Conservation (phyloP, 1,140 invertebrate species). For the Tetranychus urticae region DNA sequence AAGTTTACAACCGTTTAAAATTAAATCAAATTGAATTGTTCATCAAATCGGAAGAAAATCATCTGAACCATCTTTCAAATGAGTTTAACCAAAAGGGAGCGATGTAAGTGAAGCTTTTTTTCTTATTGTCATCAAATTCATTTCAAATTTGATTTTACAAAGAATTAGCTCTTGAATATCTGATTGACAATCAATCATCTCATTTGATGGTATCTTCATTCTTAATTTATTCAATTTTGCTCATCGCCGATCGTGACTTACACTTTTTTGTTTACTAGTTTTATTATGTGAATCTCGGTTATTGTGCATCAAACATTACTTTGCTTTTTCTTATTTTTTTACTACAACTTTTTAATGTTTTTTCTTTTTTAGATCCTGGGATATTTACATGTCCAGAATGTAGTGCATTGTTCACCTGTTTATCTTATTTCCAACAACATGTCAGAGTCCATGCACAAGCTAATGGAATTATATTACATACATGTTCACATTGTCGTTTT, state of each 20-base stretch:
- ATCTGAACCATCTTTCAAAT: no score
- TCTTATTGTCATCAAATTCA: no score
- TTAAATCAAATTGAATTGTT: no score
- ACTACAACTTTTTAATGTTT: background rate
- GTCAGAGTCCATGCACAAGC: slow-evolving; percentile 6
- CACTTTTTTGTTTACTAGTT: background rate
- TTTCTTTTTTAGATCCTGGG: slow-evolving; percentile 1
- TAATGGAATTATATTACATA: slow-evolving; percentile 4
- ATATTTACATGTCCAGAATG: slow-evolving; percentile 11
- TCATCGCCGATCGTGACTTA: background rate
- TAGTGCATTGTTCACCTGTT: slow-evolving; percentile 9
- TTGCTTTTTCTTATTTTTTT: background rate
- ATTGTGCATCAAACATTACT: background rate
- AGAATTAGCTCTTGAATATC: no score
- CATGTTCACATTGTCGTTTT: slow-evolving; percentile 7
- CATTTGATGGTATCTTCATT: no score
- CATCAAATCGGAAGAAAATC: no score
- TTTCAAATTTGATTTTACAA: no score
- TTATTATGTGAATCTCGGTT: background rate
- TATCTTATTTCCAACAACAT: slow-evolving; percentile 10
- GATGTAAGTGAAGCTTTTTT: no score
- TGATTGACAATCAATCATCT: no score
- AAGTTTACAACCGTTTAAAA: no score
- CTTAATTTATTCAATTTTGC: no score
- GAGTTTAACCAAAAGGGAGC: no score